Evolutionary conservation across 2,888 invertebrate species (phyloP).

Genomic region (Vesta saturnalis): DNA sequence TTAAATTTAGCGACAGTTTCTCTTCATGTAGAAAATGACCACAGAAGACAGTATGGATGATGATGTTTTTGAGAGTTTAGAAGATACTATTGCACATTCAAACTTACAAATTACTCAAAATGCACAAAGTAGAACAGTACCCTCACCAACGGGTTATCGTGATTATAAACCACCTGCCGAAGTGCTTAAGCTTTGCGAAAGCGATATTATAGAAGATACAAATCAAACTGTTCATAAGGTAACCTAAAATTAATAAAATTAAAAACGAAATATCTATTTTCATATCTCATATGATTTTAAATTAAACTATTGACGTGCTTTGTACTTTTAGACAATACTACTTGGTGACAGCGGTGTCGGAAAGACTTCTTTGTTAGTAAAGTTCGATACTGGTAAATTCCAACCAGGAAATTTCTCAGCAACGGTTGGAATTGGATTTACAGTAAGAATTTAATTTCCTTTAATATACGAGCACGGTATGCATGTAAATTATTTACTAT

Average conservation of each 20-base stretch:
- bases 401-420: conserved; percentile 92
- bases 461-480: too few relatives aligned
- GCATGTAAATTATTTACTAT: not conserved
- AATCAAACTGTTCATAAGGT: conserved; percentile 77
- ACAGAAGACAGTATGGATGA: conserved; percentile 83
- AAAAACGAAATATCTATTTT: too few relatives aligned
- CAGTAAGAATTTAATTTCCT: conserved; percentile 72
- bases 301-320: conserved; percentile 15
- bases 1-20: too few relatives aligned
- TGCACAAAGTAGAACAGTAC: conserved; percentile 61
- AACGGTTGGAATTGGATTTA: conserved; percentile 94
- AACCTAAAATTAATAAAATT: not conserved
- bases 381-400: conserved; percentile 93
- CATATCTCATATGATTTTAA: not conserved
- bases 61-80: conserved; percentile 80
- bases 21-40: conserved; percentile 8
- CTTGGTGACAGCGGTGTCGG: conserved; percentile 94
- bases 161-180: conserved; percentile 82
- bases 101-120: conserved; percentile 48
- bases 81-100: conserved; percentile 57
- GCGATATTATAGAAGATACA: conserved; percentile 62
- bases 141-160: conserved; percentile 83
- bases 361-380: conserved; percentile 90
- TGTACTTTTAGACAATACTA: conserved; percentile 81
- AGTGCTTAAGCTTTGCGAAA: conserved; percentile 67